phyloP scores from a whole-genome alignment of 53 echinoderm and acorn worm genomes.

The Hippasteria phrygiana region DNA sequence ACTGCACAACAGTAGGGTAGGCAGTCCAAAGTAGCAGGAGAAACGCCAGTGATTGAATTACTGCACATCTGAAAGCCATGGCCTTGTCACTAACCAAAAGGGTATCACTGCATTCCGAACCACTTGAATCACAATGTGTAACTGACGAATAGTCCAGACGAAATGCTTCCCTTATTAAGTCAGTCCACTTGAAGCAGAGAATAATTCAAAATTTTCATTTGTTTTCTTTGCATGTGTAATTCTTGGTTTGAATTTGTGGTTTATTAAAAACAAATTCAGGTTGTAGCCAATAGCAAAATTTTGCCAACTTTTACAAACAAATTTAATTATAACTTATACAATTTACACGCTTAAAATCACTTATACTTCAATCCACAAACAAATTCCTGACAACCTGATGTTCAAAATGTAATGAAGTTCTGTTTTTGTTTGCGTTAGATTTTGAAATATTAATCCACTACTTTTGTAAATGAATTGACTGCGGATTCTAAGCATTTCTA shows the following conservation, averaged over 20 bases:
- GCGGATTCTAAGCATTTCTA: no score
- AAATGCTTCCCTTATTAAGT: slow-evolving; percentile 54
- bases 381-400: no score
- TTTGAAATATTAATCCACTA: no score
- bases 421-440: no score
- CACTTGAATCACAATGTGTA: slow-evolving; percentile 29
- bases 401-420: no score
- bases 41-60: background rate
- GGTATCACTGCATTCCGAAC: background rate
- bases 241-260: background rate
- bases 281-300: no score
- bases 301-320: no score
- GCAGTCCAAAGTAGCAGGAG: background rate
- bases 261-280: no score
- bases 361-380: no score
- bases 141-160: background rate
- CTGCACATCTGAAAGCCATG: background rate
- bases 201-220: background rate
- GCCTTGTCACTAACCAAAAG: background rate
- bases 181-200: background rate
- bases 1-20: background rate
- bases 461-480: no score
- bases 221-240: background rate
- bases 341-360: no score
- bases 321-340: no score